phyloP scores from a whole-genome alignment of 2,113 vertebrate species.

The Pedetes capensis region DNA sequence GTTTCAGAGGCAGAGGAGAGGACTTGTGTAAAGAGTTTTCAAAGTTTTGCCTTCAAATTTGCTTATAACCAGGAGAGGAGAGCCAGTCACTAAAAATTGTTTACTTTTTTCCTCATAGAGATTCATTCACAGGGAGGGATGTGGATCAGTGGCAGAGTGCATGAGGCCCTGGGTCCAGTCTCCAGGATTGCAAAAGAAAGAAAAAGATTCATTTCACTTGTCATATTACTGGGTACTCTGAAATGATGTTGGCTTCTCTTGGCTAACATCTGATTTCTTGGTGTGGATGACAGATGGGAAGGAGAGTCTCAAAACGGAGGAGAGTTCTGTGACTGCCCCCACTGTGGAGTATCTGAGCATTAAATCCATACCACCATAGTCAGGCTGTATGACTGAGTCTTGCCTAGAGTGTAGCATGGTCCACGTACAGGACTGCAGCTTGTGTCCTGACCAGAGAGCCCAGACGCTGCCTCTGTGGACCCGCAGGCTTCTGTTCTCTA shows the following conservation, averaged over 20 bases:
- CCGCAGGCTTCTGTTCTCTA: neutral
- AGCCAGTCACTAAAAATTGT: neutral
- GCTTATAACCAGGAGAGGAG: neutral
- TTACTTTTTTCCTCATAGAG: neutral
- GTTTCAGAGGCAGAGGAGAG: neutral
- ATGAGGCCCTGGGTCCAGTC: neutral
- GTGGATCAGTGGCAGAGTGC: neutral
- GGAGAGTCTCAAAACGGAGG: neutral
- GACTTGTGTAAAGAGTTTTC: neutral
- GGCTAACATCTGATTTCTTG: neutral
- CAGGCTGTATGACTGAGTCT: neutral
- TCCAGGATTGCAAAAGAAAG: too few relatives aligned
- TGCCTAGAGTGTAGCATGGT: neutral
- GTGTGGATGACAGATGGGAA: neutral
- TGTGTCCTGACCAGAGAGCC: neutral
- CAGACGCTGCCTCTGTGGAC: neutral
- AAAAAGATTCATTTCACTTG: neutral
- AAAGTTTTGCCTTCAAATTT: neutral
- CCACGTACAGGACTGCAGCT: neutral
- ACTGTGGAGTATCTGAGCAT: fast-evolving
- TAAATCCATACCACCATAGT: fast-evolving
- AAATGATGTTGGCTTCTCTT: neutral
- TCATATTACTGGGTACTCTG: neutral
- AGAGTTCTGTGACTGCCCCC: neutral
- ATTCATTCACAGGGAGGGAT: neutral